A percentile compares a stretch with the other conserved stretches of the same genome.
Evolutionary conservation across 2,113 vertebrate species (phyloP).

Genomic region (Furnarius figulus): DNA sequence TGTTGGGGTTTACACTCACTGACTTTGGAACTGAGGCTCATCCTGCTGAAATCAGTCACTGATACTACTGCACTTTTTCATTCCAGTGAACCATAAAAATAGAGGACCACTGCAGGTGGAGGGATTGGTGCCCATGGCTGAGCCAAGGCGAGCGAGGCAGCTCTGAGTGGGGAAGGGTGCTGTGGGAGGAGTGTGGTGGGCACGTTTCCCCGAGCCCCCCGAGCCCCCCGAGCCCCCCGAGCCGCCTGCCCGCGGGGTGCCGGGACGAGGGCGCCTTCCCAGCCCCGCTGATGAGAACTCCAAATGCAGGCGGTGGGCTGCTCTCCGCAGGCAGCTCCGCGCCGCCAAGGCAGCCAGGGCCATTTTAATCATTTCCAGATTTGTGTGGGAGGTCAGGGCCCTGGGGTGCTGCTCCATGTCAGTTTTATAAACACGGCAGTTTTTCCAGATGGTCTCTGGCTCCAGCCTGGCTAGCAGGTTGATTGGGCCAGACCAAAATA

Average conservation of each 20-base stretch:
- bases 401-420: conserved; percentile 94
- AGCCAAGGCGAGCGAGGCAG: background rate
- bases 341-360: conserved; percentile 64
- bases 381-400: conserved; percentile 99
- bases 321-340: conserved; percentile 63
- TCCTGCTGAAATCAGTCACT: background rate
- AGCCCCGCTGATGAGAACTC: conserved; percentile 77
- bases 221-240: background rate
- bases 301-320: conserved; percentile 71
- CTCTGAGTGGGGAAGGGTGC: accelerated
- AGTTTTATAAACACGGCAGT: conserved; percentile 99
- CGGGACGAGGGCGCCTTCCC: background rate
- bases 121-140: accelerated
- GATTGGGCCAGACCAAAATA: conserved; percentile 91
- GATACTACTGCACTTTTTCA: background rate
- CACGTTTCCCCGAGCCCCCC: background rate
- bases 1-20: accelerated
- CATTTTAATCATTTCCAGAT: conserved; percentile 98
- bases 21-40: accelerated
- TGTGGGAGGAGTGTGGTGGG: accelerated
- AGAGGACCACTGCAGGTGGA: accelerated
- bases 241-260: background rate
- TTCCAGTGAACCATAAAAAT: background rate
- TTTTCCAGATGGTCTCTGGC: conserved; percentile 99
- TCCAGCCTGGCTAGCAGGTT: conserved; percentile 99